A percentile compares a stretch with the other conserved stretches of the same genome.
Conservation (phyloP, 2,888 invertebrate genomes). For the Orthosia gothica region DNA sequence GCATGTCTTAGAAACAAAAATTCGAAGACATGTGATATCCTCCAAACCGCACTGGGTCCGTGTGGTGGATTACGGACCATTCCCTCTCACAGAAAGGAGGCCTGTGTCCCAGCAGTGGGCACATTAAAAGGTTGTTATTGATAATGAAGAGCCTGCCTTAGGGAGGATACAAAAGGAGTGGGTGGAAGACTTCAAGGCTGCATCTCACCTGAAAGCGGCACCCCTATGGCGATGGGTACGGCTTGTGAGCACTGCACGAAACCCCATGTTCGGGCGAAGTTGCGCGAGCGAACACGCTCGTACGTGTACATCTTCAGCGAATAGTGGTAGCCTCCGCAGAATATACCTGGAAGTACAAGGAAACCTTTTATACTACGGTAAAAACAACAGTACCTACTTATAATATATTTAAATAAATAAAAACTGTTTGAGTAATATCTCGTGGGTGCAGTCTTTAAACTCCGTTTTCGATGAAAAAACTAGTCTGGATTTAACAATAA, state of each 20-base stretch:
- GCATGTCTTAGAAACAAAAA: no score
- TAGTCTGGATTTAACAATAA: not conserved
- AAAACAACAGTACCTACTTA: not conserved
- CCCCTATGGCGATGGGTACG: conserved; percentile 96
- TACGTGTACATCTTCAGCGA: conserved; percentile 97
- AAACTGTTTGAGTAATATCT: not conserved
- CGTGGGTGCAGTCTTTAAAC: not conserved
- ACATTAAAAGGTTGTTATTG: no score
- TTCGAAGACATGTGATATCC: no score
- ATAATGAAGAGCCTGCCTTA: not conserved
- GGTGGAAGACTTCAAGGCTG: no score
- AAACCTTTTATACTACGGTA: not conserved
- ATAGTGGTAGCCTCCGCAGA: conserved; percentile 97
- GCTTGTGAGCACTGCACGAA: conserved; percentile 97
- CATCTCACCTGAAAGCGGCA: conserved; percentile 94
- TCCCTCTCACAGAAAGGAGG: no score
- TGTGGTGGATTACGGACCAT: no score
- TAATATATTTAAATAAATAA: not conserved
- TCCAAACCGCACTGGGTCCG: no score
- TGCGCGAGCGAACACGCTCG: conserved; percentile 96
- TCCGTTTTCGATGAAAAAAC: not conserved
- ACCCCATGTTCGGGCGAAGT: conserved; percentile 97
- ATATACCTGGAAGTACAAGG: conserved; percentile 92
- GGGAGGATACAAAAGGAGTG: no score
- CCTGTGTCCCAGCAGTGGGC: no score